Percentiles rank a stretch among this genome's conserved stretches.
Evolutionary conservation across 2,797 vertebrate genomes (phyloP).

Genomic region (Ibycter americanus): DNA sequence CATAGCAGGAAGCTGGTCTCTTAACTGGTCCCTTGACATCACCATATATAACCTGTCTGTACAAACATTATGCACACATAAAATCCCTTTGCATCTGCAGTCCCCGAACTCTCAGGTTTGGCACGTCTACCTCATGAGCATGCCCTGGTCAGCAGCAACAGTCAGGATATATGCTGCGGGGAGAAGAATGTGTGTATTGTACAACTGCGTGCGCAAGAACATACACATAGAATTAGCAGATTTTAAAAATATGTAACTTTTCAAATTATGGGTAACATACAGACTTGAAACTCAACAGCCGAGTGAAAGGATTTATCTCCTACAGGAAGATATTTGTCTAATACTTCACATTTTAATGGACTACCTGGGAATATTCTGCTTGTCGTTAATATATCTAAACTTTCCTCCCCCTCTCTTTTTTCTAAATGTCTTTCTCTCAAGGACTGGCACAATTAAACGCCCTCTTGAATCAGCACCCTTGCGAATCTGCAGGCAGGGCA

Average conservation of each 20-base stretch:
- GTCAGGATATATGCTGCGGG: fast-evolving
- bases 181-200: background rate
- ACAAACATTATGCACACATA: background rate
- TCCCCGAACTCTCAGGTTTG: background rate
- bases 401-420: fast-evolving
- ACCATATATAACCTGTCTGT: background rate
- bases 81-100: background rate
- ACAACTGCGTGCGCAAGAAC: fast-evolving
- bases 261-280: background rate
- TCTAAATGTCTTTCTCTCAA: background rate
- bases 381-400: background rate
- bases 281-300: background rate
- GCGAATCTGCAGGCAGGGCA: background rate
- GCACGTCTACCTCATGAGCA: fast-evolving
- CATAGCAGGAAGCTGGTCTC: background rate
- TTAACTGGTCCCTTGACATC: background rate
- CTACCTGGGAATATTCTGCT: background rate
- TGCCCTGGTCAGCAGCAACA: background rate
- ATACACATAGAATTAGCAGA: background rate
- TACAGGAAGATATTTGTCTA: background rate
- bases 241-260: background rate
- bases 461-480: background rate
- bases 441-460: background rate
- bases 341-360: background rate
- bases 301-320: background rate